A percentile compares a stretch with the other conserved stretches of the same genome.
Conservation (phyloP, 2,113 vertebrate species). For the Nycticorax nycticorax region DNA sequence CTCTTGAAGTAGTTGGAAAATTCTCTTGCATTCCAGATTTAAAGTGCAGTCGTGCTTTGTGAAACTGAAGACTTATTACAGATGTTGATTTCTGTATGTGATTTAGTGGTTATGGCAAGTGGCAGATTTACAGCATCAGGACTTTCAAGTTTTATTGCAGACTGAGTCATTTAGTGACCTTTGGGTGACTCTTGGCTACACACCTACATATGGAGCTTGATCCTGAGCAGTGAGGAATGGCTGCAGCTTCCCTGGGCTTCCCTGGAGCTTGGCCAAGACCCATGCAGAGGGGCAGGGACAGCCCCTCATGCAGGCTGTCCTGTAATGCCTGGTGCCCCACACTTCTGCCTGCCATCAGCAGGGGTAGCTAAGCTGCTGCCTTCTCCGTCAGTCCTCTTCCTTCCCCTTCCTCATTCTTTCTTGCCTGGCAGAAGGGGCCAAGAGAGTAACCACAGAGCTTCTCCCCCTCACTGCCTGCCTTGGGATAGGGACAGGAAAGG, state of each 20-base stretch:
- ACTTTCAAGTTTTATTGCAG: not conserved
- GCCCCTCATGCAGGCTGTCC: too few species aligned
- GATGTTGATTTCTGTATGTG: not conserved
- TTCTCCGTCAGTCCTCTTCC: not conserved
- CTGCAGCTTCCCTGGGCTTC: not conserved
- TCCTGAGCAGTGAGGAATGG: not conserved
- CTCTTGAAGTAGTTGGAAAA: not conserved
- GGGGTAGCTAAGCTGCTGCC: constrained; percentile 10
- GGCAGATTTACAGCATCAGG: not conserved
- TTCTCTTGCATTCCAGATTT: not conserved
- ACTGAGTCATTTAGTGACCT: not conserved
- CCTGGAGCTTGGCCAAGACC: not conserved
- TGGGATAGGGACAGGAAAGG: not conserved
- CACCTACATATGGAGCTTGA: not conserved
- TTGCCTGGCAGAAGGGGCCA: not conserved
- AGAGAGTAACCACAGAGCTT: not conserved
- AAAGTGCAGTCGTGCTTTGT: not conserved
- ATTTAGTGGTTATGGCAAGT: not conserved
- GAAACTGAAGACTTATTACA: not conserved
- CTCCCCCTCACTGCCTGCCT: not conserved
- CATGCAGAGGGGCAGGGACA: not conserved
- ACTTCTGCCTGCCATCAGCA: not conserved
- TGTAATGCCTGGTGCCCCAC: rapidly evolving
- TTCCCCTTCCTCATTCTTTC: not conserved
- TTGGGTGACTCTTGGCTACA: not conserved